Evolutionary conservation across 2,113 vertebrate genomes (phyloP), one percentile per base, ranked within the genome.

Genomic region (Fregetta grallaria): DNA sequence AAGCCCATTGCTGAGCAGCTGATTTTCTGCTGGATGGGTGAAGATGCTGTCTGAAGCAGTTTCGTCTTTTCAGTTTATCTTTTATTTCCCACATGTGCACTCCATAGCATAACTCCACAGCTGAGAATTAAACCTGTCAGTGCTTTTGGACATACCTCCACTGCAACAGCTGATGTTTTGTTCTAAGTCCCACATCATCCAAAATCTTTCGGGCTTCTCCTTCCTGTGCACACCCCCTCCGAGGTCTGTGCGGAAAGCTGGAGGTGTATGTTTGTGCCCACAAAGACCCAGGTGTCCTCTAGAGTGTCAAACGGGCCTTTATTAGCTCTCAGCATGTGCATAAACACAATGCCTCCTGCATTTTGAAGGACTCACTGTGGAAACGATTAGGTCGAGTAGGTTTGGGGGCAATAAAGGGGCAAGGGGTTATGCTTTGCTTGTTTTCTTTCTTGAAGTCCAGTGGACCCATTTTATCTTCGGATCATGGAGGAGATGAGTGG

Each of bases 31-130:
- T 71, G 53, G 11, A 18, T 71, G 73, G 66, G 58, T 96, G 27
- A 71, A 96, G 77, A 75, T 75, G 90, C 82, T 90, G 74, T 50
- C 53, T 56, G 90, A 94, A 96, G 72, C 62, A 61, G 71, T 84
- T 97, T 88, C 70, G 32, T 76, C 72, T 78, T 86, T 63, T 29
- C 50, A 29, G 74, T 68, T 94, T 59, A 16, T 89, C 49, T 71
- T 93, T 94, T 80, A 94, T 94, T 97, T 96, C 89, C 85, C 91
- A 66, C 8, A 1, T 3, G 34, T 32, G 5, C 8, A 3, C 36
- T 88, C 49, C 3, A 2, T 14, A 72, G 56, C 19, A 11, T 12
- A 53, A 19, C 38, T 38, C 38, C 38, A 38, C 38, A 38, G 70
- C 82, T 87, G 82, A 59, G 81, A 65, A 40, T 70, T 73, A 67